Conservation (phyloP, 1,140 invertebrate genomes). For the Paraescarpia echinospica region DNA sequence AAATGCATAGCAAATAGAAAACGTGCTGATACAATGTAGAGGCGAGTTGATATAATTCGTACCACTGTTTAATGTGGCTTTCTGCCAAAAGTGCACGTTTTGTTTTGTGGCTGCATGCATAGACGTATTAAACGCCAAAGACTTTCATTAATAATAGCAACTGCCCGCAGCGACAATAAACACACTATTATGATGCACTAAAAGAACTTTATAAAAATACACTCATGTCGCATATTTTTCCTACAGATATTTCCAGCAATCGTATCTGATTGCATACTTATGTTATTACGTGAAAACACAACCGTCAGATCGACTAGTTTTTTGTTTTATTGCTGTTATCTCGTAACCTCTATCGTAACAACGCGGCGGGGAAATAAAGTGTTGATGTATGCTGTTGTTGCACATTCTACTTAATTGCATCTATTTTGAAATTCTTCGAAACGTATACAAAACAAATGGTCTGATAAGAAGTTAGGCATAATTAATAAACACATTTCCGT, state of each 20-base stretch:
- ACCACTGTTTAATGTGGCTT: not conserved
- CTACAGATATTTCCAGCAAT: not conserved
- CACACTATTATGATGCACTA: not conserved
- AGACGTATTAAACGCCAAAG: not conserved
- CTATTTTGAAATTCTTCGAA: not conserved
- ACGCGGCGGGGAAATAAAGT: no score
- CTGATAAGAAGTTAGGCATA: not conserved
- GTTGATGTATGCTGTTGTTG: no score
- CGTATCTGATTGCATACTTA: not conserved
- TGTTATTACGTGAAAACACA: not conserved
- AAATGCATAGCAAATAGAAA: no score
- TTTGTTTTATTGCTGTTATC: not conserved
- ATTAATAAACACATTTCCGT: not conserved
- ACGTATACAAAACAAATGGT: not conserved
- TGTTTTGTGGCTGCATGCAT: no score
- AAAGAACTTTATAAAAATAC: not conserved
- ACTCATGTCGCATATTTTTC: not conserved
- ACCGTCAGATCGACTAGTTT: not conserved
- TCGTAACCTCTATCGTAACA: not conserved
- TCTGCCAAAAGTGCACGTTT: not conserved
- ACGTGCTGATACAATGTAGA: not conserved
- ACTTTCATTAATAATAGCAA: not conserved
- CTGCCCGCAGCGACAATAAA: not conserved
- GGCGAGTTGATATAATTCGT: not conserved
- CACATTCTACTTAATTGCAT: not conserved